A percentile compares a stretch with the other conserved stretches of the same genome.
Conservation (phyloP, 2,888 invertebrate genomes). For the Netelia virgata region DNA sequence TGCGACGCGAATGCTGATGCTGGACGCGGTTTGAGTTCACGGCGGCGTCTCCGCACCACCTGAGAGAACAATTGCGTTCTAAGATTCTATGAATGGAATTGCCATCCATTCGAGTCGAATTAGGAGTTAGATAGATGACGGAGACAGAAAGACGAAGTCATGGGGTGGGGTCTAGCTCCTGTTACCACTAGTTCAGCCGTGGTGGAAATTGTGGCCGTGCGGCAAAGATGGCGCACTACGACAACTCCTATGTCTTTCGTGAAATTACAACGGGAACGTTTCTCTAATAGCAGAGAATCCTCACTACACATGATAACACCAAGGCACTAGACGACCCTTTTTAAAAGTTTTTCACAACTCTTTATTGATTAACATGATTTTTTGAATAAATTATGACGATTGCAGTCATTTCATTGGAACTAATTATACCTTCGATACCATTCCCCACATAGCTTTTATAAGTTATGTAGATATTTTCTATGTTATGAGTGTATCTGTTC, state of each 20-base stretch:
- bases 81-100: conserved; percentile 77
- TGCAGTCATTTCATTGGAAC: no score
- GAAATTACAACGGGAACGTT: background rate
- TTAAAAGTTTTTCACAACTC: background rate
- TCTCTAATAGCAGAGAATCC: conserved; percentile 24
- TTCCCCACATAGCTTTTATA: no score
- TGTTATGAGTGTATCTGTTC: no score
- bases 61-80: conserved; percentile 76
- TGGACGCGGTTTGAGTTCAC: conserved; percentile 71
- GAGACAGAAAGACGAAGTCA: conserved; percentile 30
- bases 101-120: conserved; percentile 74
- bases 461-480: no score
- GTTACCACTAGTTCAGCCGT: conserved; percentile 35
- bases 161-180: conserved; percentile 13
- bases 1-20: conserved; percentile 75
- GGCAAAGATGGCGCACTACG: background rate
- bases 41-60: conserved; percentile 41
- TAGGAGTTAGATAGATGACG: conserved; percentile 43
- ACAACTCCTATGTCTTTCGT: conserved; percentile 21
- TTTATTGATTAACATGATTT: no score
- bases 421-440: no score
- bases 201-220: conserved; percentile 53
- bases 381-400: no score
- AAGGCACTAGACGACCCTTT: background rate
- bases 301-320: background rate